Conservation (phyloP, 2,888 invertebrate genomes). For the Synergus japonicus region DNA sequence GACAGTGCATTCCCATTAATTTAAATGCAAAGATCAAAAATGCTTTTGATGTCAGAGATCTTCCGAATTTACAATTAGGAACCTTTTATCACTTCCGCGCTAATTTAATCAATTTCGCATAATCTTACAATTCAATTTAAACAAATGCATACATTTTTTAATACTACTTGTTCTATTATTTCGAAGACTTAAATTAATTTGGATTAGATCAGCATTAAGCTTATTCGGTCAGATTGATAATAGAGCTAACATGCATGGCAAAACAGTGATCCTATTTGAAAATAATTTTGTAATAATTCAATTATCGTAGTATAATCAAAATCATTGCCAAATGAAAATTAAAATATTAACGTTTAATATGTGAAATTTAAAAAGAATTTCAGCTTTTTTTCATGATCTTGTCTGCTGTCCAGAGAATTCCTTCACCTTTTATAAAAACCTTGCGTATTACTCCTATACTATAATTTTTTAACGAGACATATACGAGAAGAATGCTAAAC, state of each 20-base stretch:
- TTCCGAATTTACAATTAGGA: no score
- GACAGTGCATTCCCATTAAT: constrained; percentile 3
- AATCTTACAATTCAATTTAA: not conserved
- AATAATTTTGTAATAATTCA: no score
- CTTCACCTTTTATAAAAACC: constrained; percentile 45
- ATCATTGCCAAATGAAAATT: no score
- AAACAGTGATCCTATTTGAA: no score
- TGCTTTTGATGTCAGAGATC: not conserved
- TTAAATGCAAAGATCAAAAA: constrained; percentile 11
- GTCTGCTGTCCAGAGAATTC: constrained; percentile 37
- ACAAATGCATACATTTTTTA: not conserved
- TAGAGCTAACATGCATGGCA: no score
- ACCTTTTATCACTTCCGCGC: not conserved
- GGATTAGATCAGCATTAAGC: no score
- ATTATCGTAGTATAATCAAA: no score
- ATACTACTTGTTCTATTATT: no score
- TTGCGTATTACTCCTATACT: constrained; percentile 39
- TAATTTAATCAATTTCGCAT: not conserved
- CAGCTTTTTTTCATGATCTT: not conserved
- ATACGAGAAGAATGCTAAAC: not conserved
- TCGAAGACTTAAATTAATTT: no score
- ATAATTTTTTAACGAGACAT: constrained; percentile 47
- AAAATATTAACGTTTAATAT: no score
- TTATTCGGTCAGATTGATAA: no score
- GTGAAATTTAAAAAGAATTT: not conserved